Percentiles rank a stretch among this genome's conserved stretches.
Conservation (phyloP, 2,797 vertebrate species). For the Aphelocoma californica region DNA sequence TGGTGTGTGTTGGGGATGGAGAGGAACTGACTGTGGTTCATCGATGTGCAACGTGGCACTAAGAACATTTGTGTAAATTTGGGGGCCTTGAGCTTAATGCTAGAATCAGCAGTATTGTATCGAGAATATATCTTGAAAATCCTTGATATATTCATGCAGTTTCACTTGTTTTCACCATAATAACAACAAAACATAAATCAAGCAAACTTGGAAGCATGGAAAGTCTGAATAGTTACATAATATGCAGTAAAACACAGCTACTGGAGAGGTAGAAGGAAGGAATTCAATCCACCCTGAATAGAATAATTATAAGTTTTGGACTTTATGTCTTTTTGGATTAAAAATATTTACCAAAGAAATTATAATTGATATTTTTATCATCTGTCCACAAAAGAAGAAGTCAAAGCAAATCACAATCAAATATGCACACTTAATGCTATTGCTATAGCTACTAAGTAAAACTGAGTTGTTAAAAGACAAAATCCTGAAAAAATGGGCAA, state of each 20-base stretch:
- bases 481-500: slow-evolving; percentile 28
- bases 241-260: neutral
- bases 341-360: slow-evolving; percentile 18
- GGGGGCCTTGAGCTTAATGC: fast-evolving
- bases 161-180: neutral
- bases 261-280: neutral
- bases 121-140: neutral
- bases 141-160: neutral
- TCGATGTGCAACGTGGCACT: fast-evolving
- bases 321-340: neutral
- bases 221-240: neutral
- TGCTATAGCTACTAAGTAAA: slow-evolving; percentile 14
- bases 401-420: neutral
- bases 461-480: slow-evolving; percentile 40
- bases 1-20: neutral
- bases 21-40: neutral
- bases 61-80: neutral
- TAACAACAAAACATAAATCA: neutral
- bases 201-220: neutral
- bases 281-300: neutral
- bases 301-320: slow-evolving; percentile 49
- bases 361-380: neutral
- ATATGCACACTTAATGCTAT: neutral
- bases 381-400: neutral
- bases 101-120: neutral